Percentiles rank a stretch among this genome's conserved stretches.
Conservation (phyloP, 2,888 invertebrate genomes). For the Ashinkailepas kermadecensis region DNA sequence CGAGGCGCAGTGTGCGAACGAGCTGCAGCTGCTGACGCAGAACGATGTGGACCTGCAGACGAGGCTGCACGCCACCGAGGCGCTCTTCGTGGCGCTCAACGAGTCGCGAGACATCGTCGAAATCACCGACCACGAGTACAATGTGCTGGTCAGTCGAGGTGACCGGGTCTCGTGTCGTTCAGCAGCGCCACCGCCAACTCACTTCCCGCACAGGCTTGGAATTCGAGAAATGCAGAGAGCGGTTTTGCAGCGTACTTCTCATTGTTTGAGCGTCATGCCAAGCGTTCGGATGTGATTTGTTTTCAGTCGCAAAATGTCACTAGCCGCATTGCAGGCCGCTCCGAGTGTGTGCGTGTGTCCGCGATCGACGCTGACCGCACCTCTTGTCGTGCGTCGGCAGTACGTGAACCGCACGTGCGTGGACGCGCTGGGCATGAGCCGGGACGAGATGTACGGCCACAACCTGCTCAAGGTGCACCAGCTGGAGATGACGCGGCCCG, state of each 20-base stretch:
- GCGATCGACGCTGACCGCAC: too few species aligned
- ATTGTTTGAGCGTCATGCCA: neutral
- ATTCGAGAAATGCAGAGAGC: too few species aligned
- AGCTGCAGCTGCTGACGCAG: conserved; percentile 70
- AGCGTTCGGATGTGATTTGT: neutral
- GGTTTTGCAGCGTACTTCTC: neutral
- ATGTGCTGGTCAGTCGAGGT: conserved; percentile 29
- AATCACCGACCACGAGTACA: conserved; percentile 72
- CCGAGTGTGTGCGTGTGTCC: conserved; percentile 7
- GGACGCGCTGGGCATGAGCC: conserved; percentile 64
- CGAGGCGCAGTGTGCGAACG: conserved; percentile 50
- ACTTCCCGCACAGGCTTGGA: too few species aligned
- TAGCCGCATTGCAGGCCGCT: neutral
- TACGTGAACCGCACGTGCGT: conserved; percentile 82
- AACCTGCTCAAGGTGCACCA: conserved; percentile 51
- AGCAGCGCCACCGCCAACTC: too few species aligned
- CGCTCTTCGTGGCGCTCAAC: conserved; percentile 77
- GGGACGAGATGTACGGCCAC: conserved; percentile 55
- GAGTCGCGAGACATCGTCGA: conserved; percentile 77
- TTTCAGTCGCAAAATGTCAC: neutral
- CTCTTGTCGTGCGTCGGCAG: conserved; percentile 46
- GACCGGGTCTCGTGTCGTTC: too few species aligned
- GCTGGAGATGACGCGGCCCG: conserved; percentile 44
- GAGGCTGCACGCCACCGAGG: conserved; percentile 70
- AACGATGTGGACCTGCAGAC: conserved; percentile 64